Conservation (phyloP, 2,888 invertebrate species). For the Melangyna quadrimaculata region DNA sequence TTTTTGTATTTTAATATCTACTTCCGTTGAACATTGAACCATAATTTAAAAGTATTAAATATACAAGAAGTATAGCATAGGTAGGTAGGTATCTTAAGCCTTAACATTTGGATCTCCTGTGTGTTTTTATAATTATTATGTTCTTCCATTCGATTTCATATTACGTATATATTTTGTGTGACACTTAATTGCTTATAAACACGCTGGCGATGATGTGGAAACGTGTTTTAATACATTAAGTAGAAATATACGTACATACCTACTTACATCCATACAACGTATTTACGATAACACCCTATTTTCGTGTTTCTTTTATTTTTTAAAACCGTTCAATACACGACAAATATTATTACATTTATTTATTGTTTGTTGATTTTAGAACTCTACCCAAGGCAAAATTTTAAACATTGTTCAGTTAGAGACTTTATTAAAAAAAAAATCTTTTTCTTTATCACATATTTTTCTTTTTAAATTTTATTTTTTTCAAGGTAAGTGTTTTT, state of each 20-base stretch:
- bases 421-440: not conserved
- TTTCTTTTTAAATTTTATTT: constrained; percentile 34
- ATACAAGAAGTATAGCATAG: too few species aligned
- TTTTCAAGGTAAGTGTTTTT: constrained; percentile 52
- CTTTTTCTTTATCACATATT: not conserved
- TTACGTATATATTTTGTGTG: not conserved
- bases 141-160: not conserved
- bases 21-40: too few species aligned
- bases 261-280: not conserved
- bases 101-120: not conserved
- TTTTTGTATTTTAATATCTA: too few species aligned
- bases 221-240: not conserved
- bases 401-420: not conserved
- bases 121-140: not conserved
- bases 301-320: not conserved
- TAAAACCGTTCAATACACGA: constrained; percentile 8
- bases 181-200: not conserved
- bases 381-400: not conserved
- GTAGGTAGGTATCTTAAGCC: not conserved
- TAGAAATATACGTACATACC: not conserved
- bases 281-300: not conserved
- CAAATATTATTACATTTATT: constrained; percentile 8
- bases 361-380: constrained; percentile 25
- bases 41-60: too few species aligned
- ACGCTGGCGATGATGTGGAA: not conserved